phyloP scores from a whole-genome alignment of 2,888 invertebrate genomes.

The Apodemia zela region DNA sequence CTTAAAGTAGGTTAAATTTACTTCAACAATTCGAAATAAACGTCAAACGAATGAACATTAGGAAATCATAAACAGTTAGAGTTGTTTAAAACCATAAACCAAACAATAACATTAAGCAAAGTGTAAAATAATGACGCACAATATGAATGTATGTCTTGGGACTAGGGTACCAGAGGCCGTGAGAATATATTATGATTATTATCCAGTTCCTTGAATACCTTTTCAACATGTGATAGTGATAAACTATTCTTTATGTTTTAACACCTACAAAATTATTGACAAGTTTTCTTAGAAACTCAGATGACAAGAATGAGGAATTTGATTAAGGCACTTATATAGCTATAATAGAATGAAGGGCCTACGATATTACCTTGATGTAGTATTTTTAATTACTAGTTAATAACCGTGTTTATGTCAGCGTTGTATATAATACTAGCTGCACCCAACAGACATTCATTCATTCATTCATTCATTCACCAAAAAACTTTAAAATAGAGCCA shows the following conservation, averaged over 20 bases:
- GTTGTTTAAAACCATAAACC: constrained; percentile 11
- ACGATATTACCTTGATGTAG: too few species aligned
- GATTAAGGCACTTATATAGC: too few species aligned
- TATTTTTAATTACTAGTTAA: too few species aligned
- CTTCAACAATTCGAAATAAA: too few species aligned
- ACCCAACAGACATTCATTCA: too few species aligned
- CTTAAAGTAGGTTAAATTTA: too few species aligned
- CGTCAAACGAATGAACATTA: constrained; percentile 21
- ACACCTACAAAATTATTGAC: background rate
- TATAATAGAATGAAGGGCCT: too few species aligned
- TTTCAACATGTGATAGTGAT: constrained; percentile 14
- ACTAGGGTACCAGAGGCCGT: constrained; percentile 34
- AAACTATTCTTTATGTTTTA: constrained; percentile 13
- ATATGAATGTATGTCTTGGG: constrained; percentile 33
- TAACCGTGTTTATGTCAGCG: too few species aligned
- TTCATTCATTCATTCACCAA: too few species aligned
- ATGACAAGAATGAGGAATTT: too few species aligned
- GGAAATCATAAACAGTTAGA: constrained; percentile 27
- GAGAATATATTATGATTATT: constrained; percentile 28
- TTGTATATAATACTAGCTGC: too few species aligned
- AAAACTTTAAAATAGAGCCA: too few species aligned
- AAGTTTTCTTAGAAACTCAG: background rate
- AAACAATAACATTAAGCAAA: constrained; percentile 18
- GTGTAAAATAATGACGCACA: constrained; percentile 29
- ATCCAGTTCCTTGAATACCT: constrained; percentile 19